Percentiles rank a stretch among this genome's conserved stretches.
These are phyloP conservation scores for Corvus moneduloides DNA, from an alignment of 2,113 vertebrate genomes.

Conservation along the genomic window DNA sequence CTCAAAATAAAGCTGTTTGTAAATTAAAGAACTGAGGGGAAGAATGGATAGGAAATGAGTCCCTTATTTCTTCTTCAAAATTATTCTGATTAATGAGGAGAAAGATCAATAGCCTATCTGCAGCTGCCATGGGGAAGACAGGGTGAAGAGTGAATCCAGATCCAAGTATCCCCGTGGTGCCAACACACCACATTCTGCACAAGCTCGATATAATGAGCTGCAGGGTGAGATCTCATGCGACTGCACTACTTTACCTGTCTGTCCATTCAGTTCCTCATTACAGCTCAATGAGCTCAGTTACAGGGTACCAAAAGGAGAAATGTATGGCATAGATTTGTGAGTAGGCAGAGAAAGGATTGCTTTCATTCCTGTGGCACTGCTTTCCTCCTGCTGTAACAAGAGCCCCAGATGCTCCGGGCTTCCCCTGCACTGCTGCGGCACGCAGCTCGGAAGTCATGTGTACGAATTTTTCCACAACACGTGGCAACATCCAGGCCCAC, in stretches of 20 bases:
- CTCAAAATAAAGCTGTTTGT: slow-evolving; percentile 55
- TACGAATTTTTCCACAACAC: not conserved
- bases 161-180: not conserved
- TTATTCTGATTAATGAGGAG: slow-evolving; percentile 54
- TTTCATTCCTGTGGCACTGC: not conserved
- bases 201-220: not conserved
- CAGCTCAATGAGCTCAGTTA: not conserved
- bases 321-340: not conserved
- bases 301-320: not conserved
- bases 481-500: not conserved
- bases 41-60: slow-evolving; percentile 58
- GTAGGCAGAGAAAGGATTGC: not conserved
- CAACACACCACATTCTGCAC: not conserved
- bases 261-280: not conserved
- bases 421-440: not conserved
- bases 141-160: slow-evolving; percentile 47
- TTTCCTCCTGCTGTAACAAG: not conserved
- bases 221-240: not conserved
- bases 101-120: slow-evolving; percentile 23
- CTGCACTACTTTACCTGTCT: not conserved
- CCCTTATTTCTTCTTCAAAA: slow-evolving; percentile 47
- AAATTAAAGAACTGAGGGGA: slow-evolving; percentile 45
- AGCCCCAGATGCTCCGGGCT: not conserved
- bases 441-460: not conserved
- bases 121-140: slow-evolving; percentile 2